Evolutionary conservation across 2,797 vertebrate genomes (phyloP), one percentile per base, ranked within the genome.

Genomic region (Molossus molossus): DNA sequence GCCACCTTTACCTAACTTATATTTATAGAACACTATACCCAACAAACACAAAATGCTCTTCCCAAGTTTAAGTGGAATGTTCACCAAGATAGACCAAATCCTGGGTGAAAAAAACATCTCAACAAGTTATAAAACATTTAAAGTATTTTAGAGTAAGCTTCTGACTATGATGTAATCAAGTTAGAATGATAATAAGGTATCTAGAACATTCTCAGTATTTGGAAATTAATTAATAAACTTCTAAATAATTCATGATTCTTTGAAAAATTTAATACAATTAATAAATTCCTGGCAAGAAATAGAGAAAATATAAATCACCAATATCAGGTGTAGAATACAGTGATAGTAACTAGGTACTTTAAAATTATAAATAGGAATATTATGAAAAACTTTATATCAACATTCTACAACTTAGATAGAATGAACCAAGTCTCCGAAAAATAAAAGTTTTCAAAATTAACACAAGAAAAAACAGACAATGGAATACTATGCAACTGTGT

Each of bases 241-340:
- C 12, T 57, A 40, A 81, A 27, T 60, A 55, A 81, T 14, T 57
- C 67, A n/a, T 29, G 7, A 15, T 82, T 60, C 67, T 75, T 75
- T 53, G 58, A 45, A 60, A 81, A 67, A 13, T 60, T 90, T 65
- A 58, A 90, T 13, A 62, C 86, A 73, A 72, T 72, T 48, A 82
- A 88, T 75, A 75, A 70, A 84, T 58, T 21, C 29, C 48, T 89
- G 79, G 65, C 29, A 85, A 79, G 27, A 73, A 79, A 79, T 72
- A 73, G 50, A 84, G 70, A 84, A 65, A 76, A 64, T 21, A 23
- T 11, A 53, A 73, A 57, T 45, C 18, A 55, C 18, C 13, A 5
- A 50, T 25, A n/a, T 13, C 6, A 53, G n/a, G 18, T 62, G 53
- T 50, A 80, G 72, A 45, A 64, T 17, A 79, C 5, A 53, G 6